Evolutionary conservation across 2,888 invertebrate species (phyloP).

Genomic region (Lithophane semibrunnea): DNA sequence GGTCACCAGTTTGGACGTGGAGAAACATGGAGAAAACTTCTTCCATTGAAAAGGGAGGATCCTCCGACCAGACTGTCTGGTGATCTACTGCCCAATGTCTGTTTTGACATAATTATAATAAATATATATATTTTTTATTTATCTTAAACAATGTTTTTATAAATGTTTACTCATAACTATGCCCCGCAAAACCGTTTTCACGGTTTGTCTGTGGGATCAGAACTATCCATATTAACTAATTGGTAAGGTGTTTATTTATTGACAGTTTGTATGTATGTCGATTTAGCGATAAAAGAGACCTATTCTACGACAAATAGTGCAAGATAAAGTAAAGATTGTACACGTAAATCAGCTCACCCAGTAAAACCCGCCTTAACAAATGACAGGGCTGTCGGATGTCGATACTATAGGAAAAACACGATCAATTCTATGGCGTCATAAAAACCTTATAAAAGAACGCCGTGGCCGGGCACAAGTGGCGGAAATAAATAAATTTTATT

Average conservation of each 20-base stretch:
- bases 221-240: no score
- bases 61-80: not conserved
- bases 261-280: no score
- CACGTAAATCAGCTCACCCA: not conserved
- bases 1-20: not conserved
- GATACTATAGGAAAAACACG: constrained; percentile 66
- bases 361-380: constrained; percentile 13
- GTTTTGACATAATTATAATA: no score
- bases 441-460: constrained; percentile 77
- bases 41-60: not conserved
- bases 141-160: no score
- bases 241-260: no score
- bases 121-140: no score
- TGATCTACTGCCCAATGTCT: no score
- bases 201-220: no score
- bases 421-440: constrained; percentile 77
- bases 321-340: not conserved
- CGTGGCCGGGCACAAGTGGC: constrained; percentile 63
- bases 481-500: constrained; percentile 55
- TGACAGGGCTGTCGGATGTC: constrained; percentile 6
- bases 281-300: not conserved
- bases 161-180: no score
- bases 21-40: not conserved
- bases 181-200: no score
- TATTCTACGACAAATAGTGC: not conserved